phyloP scores from a whole-genome alignment of 2,113 vertebrate genomes.

The Mobula hypostoma region DNA sequence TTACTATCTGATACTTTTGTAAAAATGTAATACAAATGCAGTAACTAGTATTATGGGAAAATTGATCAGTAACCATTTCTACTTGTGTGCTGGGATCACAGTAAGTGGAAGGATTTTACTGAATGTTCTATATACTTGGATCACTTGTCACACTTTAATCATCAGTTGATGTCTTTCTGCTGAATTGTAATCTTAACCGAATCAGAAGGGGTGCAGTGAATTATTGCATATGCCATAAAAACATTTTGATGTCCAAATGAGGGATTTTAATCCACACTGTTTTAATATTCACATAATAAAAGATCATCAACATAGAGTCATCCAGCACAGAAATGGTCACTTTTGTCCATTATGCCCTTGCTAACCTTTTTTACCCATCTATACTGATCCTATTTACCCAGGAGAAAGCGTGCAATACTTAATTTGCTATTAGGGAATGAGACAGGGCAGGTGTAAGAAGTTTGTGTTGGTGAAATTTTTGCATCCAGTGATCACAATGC shows the following conservation, averaged over 20 bases:
- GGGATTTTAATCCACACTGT: not conserved
- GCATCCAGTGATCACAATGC: too few relatives aligned
- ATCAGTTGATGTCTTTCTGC: too few relatives aligned
- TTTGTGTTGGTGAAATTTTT: too few relatives aligned
- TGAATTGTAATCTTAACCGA: not conserved
- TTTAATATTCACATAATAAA: not conserved
- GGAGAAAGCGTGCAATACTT: too few relatives aligned
- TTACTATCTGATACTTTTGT: not conserved
- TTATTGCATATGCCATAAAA: not conserved
- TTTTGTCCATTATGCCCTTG: too few relatives aligned
- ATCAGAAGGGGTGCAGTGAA: not conserved
- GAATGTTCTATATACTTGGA: not conserved
- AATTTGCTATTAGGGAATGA: too few relatives aligned
- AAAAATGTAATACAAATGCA: not conserved
- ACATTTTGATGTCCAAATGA: not conserved
- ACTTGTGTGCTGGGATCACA: not conserved
- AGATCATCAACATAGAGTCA: too few relatives aligned
- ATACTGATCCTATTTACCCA: too few relatives aligned
- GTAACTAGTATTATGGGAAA: not conserved
- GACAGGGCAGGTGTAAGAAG: too few relatives aligned
- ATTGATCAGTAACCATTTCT: not conserved
- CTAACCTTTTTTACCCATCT: too few relatives aligned
- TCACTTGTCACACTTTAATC: not conserved
- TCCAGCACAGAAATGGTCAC: too few relatives aligned
- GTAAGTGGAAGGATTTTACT: not conserved